phyloP scores from a whole-genome alignment of 2,113 vertebrate species.

The Phalacrocorax carbo region DNA sequence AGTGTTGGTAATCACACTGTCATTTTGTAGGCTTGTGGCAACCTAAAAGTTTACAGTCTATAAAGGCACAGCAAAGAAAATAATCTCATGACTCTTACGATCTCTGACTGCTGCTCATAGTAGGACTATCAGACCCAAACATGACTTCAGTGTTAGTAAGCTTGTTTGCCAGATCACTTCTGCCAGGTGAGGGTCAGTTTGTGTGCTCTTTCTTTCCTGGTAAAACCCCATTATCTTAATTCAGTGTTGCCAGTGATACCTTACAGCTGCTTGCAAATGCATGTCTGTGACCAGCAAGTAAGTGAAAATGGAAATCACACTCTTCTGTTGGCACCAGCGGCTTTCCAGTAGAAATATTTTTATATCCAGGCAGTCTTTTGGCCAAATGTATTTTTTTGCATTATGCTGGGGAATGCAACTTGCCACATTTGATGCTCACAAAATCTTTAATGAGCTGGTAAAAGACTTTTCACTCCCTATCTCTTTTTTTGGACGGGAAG shows the following conservation, averaged over 20 bases:
- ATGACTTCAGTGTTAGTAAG: neutral
- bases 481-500: neutral
- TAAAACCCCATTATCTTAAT: neutral
- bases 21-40: neutral
- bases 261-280: neutral
- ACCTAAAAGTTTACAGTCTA: neutral
- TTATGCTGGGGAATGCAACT: neutral
- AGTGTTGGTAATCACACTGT: neutral
- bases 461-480: neutral
- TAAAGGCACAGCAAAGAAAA: neutral
- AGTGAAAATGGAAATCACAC: neutral
- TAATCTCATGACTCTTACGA: neutral
- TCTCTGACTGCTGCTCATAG: neutral
- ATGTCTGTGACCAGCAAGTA: neutral
- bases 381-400: neutral
- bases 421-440: neutral
- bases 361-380: neutral
- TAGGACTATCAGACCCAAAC: neutral
- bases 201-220: neutral
- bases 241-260: neutral
- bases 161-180: neutral
- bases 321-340: neutral
- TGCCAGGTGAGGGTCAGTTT: neutral
- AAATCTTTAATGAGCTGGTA: neutral
- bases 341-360: neutral